A percentile compares a stretch with the other conserved stretches of the same genome.
Conservation (phyloP, 2,113 vertebrate genomes). For the Trematocara nigrifrons region DNA sequence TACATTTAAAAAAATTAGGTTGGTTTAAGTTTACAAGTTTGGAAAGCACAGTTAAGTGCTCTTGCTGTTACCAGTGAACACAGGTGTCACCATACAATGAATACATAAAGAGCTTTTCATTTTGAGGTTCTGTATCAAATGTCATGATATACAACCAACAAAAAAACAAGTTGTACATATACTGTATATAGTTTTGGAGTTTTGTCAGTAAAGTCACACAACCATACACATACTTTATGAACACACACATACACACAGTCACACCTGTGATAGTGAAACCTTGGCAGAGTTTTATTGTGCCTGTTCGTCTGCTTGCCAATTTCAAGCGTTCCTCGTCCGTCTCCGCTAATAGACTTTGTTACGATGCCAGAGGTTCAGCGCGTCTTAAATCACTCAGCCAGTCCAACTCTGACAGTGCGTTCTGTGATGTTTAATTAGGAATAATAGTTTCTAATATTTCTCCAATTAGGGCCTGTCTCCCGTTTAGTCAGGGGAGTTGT, state of each 20-base stretch:
- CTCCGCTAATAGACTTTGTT: slow-evolving; percentile 67
- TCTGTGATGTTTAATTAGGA: slow-evolving; percentile 77
- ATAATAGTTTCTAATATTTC: slow-evolving; percentile 74
- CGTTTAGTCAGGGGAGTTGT: slow-evolving; percentile 38
- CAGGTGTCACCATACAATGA: neutral
- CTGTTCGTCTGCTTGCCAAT: slow-evolving; percentile 49
- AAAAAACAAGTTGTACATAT: neutral
- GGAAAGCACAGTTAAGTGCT: neutral
- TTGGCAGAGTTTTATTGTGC: slow-evolving; percentile 50
- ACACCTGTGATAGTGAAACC: slow-evolving; percentile 51
- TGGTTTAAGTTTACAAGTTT: neutral
- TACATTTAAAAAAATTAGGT: neutral
- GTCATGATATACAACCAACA: neutral
- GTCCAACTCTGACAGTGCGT: slow-evolving; percentile 63
- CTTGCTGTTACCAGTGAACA: neutral
- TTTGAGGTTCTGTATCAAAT: neutral
- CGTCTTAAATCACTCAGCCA: slow-evolving; percentile 63
- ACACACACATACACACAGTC: neutral
- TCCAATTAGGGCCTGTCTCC: slow-evolving; percentile 58
- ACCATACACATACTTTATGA: neutral
- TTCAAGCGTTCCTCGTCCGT: slow-evolving; percentile 56
- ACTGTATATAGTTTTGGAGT: neutral
- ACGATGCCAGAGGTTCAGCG: slow-evolving; percentile 67
- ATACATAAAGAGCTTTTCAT: neutral
- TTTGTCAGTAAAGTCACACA: neutral